Percentiles rank a stretch among this genome's conserved stretches.
phyloP scores from a whole-genome alignment of 1,140 invertebrate species.

The Teleopsis dalmanni region DNA sequence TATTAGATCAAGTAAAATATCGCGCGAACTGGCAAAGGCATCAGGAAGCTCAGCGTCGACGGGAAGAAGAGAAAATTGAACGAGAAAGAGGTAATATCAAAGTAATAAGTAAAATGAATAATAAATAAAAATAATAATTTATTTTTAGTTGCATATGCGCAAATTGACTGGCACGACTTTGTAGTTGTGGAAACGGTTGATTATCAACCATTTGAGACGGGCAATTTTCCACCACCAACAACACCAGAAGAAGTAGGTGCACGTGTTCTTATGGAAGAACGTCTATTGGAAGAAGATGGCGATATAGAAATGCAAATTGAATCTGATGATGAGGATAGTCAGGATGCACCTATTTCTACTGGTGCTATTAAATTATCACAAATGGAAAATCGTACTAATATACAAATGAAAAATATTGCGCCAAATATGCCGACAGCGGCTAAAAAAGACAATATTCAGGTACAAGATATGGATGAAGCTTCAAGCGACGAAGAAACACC shows the following conservation, averaged over 20 bases:
- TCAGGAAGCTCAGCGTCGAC: constrained; percentile 82
- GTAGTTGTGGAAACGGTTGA: constrained; percentile 99
- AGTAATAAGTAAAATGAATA: constrained; percentile 64
- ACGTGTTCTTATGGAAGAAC: constrained; percentile 73
- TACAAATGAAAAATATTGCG: constrained; percentile 45
- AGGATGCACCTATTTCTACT: constrained; percentile 21
- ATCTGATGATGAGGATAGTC: constrained; percentile 57
- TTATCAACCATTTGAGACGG: constrained; percentile 93
- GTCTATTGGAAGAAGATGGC: constrained; percentile 47
- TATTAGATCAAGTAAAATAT: constrained; percentile 88
- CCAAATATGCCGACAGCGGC: constrained; percentile 23
- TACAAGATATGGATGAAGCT: constrained; percentile 87
- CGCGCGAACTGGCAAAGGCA: constrained; percentile 94
- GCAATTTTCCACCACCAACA: constrained; percentile 93
- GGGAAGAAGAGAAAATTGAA: constrained; percentile 92
- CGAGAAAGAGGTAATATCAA: constrained; percentile 67
- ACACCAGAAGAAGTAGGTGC: constrained; percentile 95
- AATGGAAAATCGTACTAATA: constrained; percentile 55
- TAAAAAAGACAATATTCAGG: constrained; percentile 47
- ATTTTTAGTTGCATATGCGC: constrained; percentile 75
- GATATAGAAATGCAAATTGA: constrained; percentile 64
- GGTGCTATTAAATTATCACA: constrained; percentile 46
- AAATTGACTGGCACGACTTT: constrained; percentile 99
- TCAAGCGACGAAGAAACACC: constrained; percentile 68
- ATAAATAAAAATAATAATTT: neutral